Evolutionary conservation across 2,113 vertebrate species (phyloP).

Genomic region (Corythoichthys haematopterus): DNA sequence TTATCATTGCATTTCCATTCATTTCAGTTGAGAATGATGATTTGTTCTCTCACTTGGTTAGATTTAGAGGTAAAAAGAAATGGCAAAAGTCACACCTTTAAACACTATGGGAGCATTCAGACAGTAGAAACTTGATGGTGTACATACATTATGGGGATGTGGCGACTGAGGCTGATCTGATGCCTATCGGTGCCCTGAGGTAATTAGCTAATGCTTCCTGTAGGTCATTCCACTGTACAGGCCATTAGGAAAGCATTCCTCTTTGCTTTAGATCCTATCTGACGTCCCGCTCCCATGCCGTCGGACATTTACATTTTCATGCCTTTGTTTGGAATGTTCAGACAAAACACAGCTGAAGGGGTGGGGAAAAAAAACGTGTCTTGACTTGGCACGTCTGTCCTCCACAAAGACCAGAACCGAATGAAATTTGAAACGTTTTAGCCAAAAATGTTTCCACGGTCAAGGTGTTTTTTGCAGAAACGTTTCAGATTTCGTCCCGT

Average conservation of each 20-base stretch:
- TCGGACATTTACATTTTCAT: constrained; percentile 3
- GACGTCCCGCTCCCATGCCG: constrained; percentile 24
- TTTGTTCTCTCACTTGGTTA: too few relatives aligned
- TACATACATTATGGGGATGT: neutral
- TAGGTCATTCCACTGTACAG: constrained; percentile 45
- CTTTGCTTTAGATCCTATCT: constrained; percentile 50
- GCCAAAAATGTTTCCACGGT: constrained; percentile 81
- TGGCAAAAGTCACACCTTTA: neutral
- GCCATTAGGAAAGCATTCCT: constrained; percentile 47
- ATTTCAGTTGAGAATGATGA: neutral
- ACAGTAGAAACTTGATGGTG: neutral
- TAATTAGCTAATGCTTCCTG: constrained; percentile 55
- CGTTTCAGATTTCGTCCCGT: constrained; percentile 82
- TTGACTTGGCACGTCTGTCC: constrained; percentile 14
- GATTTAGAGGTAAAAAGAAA: neutral
- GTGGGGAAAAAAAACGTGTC: neutral
- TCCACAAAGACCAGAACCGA: constrained; percentile 60
- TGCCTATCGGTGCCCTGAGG: constrained; percentile 16
- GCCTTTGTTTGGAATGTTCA: constrained; percentile 26
- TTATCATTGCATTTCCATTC: neutral
- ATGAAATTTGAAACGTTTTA: constrained; percentile 85
- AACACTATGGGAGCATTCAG: neutral
- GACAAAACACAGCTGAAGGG: neutral
- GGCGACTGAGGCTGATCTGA: constrained; percentile 7
- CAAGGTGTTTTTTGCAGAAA: constrained; percentile 83